Percentiles rank a stretch among this genome's conserved stretches.
phyloP scores from a whole-genome alignment of 2,113 vertebrate species.

The Tichodroma muraria region DNA sequence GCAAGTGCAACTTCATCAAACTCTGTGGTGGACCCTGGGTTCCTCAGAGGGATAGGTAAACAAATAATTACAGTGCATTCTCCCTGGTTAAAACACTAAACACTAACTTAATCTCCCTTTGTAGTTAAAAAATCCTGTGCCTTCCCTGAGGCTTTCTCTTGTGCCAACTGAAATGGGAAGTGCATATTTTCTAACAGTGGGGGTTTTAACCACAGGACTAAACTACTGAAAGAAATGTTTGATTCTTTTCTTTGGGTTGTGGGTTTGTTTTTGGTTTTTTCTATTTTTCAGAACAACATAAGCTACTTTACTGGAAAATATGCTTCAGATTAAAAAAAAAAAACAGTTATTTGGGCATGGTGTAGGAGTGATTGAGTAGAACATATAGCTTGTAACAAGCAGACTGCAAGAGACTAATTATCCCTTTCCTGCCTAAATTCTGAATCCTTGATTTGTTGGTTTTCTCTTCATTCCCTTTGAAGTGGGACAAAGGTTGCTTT shows the following conservation, averaged over 20 bases:
- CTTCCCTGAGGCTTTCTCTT: background rate
- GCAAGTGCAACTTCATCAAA: background rate
- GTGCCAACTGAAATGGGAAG: background rate
- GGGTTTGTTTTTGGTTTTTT: background rate
- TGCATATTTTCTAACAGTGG: background rate
- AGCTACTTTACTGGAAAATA: background rate
- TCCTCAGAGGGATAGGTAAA: background rate
- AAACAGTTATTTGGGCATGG: background rate
- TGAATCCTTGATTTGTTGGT: background rate
- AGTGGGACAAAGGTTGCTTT: background rate
- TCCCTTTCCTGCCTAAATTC: background rate
- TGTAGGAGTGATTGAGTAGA: background rate
- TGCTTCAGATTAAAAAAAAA: background rate
- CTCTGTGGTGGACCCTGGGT: background rate
- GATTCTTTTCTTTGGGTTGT: background rate
- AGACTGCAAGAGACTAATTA: background rate
- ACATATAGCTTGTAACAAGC: background rate
- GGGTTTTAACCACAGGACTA: background rate
- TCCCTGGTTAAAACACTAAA: background rate
- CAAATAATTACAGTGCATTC: background rate
- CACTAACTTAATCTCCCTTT: background rate
- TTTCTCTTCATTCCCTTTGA: background rate
- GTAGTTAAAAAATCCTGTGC: background rate
- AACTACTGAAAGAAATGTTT: background rate
- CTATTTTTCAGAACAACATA: background rate